A percentile compares a stretch with the other conserved stretches of the same genome.
phyloP scores from a whole-genome alignment of 2,888 invertebrate genomes.

The Pseudococcus viburni region DNA sequence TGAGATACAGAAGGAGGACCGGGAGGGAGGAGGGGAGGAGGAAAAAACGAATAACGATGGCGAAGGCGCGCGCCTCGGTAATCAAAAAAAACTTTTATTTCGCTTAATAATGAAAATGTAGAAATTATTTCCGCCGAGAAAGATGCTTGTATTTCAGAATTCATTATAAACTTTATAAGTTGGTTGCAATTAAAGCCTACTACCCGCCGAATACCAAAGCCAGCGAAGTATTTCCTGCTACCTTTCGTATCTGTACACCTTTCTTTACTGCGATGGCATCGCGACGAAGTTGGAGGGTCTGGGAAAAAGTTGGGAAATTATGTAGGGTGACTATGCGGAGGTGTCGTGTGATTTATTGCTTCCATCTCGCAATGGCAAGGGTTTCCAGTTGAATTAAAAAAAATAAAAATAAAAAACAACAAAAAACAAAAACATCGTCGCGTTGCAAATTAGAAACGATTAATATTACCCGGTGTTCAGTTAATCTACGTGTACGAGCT shows the following conservation, averaged over 20 bases:
- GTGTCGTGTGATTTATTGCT: slow-evolving; percentile 19
- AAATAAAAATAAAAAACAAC: too few species aligned
- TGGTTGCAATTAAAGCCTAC: slow-evolving; percentile 36
- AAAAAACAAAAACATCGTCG: not conserved
- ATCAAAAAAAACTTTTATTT: slow-evolving; percentile 34
- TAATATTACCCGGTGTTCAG: slow-evolving; percentile 1
- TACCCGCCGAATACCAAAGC: not conserved
- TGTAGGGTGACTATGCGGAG: not conserved
- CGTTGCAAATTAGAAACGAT: slow-evolving; percentile 40
- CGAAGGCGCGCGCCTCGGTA: not conserved
- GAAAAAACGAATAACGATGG: slow-evolving; percentile 5
- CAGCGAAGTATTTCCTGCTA: not conserved
- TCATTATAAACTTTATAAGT: slow-evolving; percentile 54
- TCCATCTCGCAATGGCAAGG: not conserved
- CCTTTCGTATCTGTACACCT: not conserved
- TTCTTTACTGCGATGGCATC: not conserved
- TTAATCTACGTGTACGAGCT: slow-evolving; percentile 6
- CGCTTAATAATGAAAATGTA: slow-evolving; percentile 47
- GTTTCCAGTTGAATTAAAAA: not conserved
- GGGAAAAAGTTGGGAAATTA: not conserved
- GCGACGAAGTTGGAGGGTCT: not conserved
- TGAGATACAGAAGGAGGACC: not conserved
- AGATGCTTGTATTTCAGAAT: slow-evolving; percentile 42
- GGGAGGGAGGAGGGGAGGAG: not conserved
- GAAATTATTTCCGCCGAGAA: slow-evolving; percentile 45